Conservation (phyloP, 2,113 vertebrate species). For the Calyptomena viridis region DNA sequence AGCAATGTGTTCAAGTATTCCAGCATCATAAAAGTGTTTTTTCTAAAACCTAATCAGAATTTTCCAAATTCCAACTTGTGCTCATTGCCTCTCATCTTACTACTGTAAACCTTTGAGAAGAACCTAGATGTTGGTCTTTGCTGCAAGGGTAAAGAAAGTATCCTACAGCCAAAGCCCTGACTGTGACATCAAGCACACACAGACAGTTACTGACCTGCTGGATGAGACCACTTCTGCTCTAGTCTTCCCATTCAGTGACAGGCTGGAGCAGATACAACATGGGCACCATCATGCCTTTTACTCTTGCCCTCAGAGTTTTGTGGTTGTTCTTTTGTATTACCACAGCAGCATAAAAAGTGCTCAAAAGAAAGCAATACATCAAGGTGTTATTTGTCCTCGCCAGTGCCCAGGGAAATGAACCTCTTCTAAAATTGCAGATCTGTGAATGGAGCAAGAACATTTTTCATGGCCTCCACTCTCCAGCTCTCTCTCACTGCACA, state of each 20-base stretch:
- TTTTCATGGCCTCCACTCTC: neutral
- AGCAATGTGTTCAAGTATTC: neutral
- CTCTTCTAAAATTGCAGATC: neutral
- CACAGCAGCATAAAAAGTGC: neutral
- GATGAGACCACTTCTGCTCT: neutral
- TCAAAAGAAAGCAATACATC: neutral
- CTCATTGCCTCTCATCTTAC: neutral
- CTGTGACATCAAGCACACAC: rapidly evolving
- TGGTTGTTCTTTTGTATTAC: neutral
- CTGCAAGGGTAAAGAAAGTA: neutral
- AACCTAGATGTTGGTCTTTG: neutral
- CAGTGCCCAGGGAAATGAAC: neutral
- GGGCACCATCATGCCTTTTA: neutral
- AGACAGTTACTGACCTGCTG: neutral
- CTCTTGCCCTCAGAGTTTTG: neutral
- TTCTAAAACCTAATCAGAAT: neutral
- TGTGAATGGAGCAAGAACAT: too few relatives aligned
- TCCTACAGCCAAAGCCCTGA: neutral
- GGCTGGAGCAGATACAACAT: neutral
- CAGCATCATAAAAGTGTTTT: neutral
- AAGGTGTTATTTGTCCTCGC: neutral
- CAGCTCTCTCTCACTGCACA: neutral
- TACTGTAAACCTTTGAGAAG: neutral
- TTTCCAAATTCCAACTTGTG: neutral
- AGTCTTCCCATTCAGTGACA: neutral